Percentiles rank a stretch among this genome's conserved stretches.
Conservation (phyloP, 2,888 invertebrate genomes). For the Ceramica pisi region DNA sequence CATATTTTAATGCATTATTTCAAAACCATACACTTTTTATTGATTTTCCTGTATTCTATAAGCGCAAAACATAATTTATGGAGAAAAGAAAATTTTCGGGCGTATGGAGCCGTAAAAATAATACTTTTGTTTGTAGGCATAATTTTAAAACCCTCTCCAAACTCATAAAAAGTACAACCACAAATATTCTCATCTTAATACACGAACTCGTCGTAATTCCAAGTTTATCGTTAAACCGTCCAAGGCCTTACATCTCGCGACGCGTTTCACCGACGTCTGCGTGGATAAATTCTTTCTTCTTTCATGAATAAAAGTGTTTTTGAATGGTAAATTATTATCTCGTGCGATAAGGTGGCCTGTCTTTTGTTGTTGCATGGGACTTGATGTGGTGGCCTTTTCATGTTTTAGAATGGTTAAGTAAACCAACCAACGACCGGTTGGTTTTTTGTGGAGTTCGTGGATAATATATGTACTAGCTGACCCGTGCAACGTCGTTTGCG, state of each 20-base stretch:
- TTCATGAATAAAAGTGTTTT: conserved; percentile 67
- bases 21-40: too few relatives aligned
- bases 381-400: conserved; percentile 1
- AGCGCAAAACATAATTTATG: too few relatives aligned
- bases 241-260: conserved; percentile 39
- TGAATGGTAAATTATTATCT: conserved; percentile 65
- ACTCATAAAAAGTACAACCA: conserved; percentile 1
- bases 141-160: background rate
- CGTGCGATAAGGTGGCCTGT: conserved; percentile 39
- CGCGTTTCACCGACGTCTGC: conserved; percentile 44
- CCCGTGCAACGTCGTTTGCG: too few relatives aligned
- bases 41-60: too few relatives aligned
- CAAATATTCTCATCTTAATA: conserved; percentile 21
- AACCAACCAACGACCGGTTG: too few relatives aligned
- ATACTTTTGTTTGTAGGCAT: too few relatives aligned
- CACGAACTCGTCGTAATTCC: conserved; percentile 25
- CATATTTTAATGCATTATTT: too few relatives aligned
- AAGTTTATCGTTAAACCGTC: conserved; percentile 44
- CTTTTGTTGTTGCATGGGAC: conserved; percentile 39
- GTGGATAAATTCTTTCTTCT: conserved; percentile 53
- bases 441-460: too few relatives aligned
- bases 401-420: background rate
- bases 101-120: background rate
- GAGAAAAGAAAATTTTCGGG: background rate
- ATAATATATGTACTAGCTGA: too few relatives aligned